Base-by-base conservation (phyloP, 1,140 invertebrate genomes). In the Cyclina sinensis region DNA sequence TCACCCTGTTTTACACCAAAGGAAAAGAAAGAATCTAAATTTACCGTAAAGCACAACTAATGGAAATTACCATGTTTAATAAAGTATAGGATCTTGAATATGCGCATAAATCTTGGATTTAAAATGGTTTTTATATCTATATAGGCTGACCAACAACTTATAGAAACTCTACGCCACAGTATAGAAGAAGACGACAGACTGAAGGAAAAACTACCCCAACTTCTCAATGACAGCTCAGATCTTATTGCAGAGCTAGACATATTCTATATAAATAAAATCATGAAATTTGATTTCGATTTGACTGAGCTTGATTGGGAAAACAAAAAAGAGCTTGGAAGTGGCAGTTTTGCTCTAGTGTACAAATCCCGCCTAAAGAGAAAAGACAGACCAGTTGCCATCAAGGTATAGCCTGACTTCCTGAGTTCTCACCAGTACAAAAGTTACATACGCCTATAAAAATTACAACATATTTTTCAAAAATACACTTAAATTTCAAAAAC, bases 131-230 rank as follows among this genome's bases (percentile, higher is more conserved):
- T 43, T 43, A 21, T 70, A 27, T 30, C 16, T 30, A 2, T n/a
- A n/a, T 78, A 88, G 86, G 86, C 86, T 54, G 86, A 88, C 59
- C 59, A 88, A 35, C 59, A 88, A 37, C 46, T 88, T 7, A 88
- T 80, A 27, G 78, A 88, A 16, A 80, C 78, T 5, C 21, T 88
- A 37, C 30, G 73, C 0, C 0, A 48, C 35, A 68, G 35, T 24
- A 80, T 80, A 21, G 51, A 43, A 35, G 57, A 80, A 39, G 62
- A 32, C 14, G 86, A 88, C 1, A 32, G 27, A 32, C 39, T 81
- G 12, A 88, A 81, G 18, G 43, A 80, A 62, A 80, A 70, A 14
- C 59, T 88, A 9, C 76, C 86, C 12, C n/a, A 59, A 24, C 37
- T 88, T 0, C 16, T 48, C 9, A 14, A 12, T 18, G 39, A 80